These are phyloP conservation scores for Rhyacichthys aspro DNA, from an alignment of 2,797 vertebrate genomes.

Conservation along the genomic window DNA sequence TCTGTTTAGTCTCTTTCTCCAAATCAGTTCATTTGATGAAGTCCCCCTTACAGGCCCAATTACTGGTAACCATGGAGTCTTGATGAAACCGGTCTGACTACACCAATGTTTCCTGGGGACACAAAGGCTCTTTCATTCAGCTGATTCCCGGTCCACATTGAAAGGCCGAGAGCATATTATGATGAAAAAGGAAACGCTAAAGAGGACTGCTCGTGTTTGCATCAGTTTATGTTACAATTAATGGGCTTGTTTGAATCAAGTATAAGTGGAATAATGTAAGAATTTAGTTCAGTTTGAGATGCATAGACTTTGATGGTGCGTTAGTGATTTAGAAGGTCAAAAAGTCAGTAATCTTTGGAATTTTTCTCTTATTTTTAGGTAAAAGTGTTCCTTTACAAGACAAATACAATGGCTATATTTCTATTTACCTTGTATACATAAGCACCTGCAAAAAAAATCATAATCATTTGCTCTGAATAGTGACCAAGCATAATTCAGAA, in stretches of 20 bases:
- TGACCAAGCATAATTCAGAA: too few relatives aligned
- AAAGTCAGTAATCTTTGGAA: slow-evolving; percentile 10
- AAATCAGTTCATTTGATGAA: slow-evolving; percentile 50
- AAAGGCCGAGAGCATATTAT: slow-evolving; percentile 21
- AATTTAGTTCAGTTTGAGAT: background rate
- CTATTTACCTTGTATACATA: too few relatives aligned
- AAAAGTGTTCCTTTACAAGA: background rate
- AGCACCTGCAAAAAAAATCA: too few relatives aligned
- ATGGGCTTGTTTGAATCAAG: background rate
- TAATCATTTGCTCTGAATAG: too few relatives aligned
- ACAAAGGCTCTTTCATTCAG: slow-evolving; percentile 57
- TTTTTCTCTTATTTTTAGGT: slow-evolving; percentile 28
- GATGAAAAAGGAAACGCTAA: slow-evolving; percentile 16
- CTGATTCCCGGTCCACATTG: slow-evolving; percentile 23
- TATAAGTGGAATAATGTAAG: too few relatives aligned
- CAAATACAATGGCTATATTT: background rate
- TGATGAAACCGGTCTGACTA: slow-evolving; percentile 54
- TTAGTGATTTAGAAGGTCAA: background rate
- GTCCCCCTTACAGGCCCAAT: slow-evolving; percentile 38
- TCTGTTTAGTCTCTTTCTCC: slow-evolving; percentile 9
- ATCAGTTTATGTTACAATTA: background rate
- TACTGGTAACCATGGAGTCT: slow-evolving; percentile 57
- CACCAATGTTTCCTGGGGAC: slow-evolving; percentile 37
- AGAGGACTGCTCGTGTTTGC: background rate
- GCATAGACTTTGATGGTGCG: too few relatives aligned